A percentile compares a stretch with the other conserved stretches of the same genome.
phyloP scores from a whole-genome alignment of 1,140 invertebrate genomes.

The Musca vetustissima region DNA sequence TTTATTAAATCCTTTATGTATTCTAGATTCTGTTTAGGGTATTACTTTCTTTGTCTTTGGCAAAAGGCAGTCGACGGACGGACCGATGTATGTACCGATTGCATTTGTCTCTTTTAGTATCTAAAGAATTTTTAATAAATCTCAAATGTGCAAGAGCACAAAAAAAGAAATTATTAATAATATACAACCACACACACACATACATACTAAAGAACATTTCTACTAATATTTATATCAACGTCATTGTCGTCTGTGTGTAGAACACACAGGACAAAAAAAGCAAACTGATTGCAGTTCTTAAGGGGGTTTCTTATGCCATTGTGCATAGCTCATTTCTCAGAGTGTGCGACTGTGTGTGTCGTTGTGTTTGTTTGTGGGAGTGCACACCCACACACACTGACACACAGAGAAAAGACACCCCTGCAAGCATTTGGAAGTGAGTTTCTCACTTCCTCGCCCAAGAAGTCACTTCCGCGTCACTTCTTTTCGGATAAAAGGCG shows the following conservation, averaged over 20 bases:
- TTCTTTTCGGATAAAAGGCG: no score
- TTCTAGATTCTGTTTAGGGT: constrained; percentile 22
- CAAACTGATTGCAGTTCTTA: constrained; percentile 22
- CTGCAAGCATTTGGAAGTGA: no score
- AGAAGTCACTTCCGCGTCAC: no score
- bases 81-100: no score
- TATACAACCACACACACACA: neutral
- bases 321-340: neutral
- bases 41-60: constrained; percentile 30
- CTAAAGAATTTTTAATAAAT: constrained; percentile 55
- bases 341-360: neutral
- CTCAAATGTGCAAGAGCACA: constrained; percentile 46
- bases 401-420: no score
- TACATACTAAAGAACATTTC: no score
- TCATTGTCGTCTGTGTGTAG: neutral
- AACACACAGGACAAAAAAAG: neutral
- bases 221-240: neutral
- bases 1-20: constrained; percentile 24
- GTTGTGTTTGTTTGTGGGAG: neutral
- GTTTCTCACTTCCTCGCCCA: no score
- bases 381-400: neutral
- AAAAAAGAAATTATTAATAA: constrained; percentile 10
- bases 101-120: constrained; percentile 27
- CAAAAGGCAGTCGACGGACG: no score
- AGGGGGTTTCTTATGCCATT: constrained; percentile 18